Base-by-base conservation (phyloP, 2,888 invertebrate genomes). In the Loripinus fragilis region DNA sequence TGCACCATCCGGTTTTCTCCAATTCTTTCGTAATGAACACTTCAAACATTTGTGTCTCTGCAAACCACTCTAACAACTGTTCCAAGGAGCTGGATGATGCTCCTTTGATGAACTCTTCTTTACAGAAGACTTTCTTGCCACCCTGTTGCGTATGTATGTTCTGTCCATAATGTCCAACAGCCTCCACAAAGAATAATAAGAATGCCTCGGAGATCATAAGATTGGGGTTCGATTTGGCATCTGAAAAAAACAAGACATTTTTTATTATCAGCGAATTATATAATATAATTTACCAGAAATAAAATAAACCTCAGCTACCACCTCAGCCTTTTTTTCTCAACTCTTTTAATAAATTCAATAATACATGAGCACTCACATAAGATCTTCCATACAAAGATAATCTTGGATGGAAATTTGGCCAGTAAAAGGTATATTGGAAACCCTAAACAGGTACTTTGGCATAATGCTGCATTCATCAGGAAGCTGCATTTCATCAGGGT, bases 21-120 rank as follows among this genome's bases (percentile, higher is more conserved):
- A 90, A 68, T 28, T 90, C 88, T 25, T 91, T 89, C 33, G 85
- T 88, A n/a, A 92, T 90, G 78, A 93, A 97, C 69, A 96, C 95
- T 81, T 96, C 95, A 93, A 97, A 97, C 96, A 97, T 97, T 0
- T 97, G 96, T 0, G 97, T 97, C 91, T 97, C 97, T 0, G 96
- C 95, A 93, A 97, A 97, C 97, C 97, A 97, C 86, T 97, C 96
- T 0, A 97, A 94, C 93, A 97, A 97, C 87, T 96, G 95, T 84
- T 96, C 95, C 48, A 96, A 85, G 28, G 90, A 87, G 60, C 87
- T 86, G 0, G 96, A 95, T 0, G 95, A 91, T 5, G 95, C 95
- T 45, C 94, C 95, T 87, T 95, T 95, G 42, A 96, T 95, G 93
- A 97, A 97, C 12, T 95, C 93, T 68, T 97, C 96, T 94, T 96